phyloP scores from a whole-genome alignment of 1,140 invertebrate genomes.

The Sweltsa coloradensis region DNA sequence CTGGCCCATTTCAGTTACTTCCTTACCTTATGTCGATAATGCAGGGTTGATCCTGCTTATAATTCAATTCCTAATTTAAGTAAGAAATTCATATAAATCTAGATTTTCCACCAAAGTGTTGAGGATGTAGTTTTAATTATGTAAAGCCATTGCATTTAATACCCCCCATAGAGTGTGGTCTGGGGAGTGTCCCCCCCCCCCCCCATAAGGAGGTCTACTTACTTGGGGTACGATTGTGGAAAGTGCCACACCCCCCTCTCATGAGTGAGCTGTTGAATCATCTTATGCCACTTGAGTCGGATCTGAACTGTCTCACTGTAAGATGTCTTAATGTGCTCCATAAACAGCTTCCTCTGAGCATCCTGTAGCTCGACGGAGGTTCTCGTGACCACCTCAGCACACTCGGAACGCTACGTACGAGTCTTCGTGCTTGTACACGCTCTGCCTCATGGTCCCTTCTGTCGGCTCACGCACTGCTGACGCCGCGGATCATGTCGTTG shows the following conservation, averaged over 20 bases:
- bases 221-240: conserved; percentile 51
- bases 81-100: too few species aligned
- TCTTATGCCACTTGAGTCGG: conserved; percentile 51
- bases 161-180: too few species aligned
- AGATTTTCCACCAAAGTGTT: too few species aligned
- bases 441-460: conserved; percentile 22
- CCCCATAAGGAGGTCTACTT: too few species aligned
- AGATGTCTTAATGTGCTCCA: conserved; percentile 57
- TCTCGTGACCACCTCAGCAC: conserved; percentile 54
- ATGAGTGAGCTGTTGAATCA: conserved; percentile 58
- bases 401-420: conserved; percentile 40
- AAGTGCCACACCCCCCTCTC: conserved; percentile 70
- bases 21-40: too few species aligned
- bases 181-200: too few species aligned
- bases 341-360: conserved; percentile 57
- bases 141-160: too few species aligned
- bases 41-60: too few species aligned
- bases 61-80: too few species aligned
- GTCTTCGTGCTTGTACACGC: conserved; percentile 38
- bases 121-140: too few species aligned
- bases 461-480: background rate
- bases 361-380: conserved; percentile 60
- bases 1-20: too few species aligned
- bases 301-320: conserved; percentile 48
- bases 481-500: background rate